Evolutionary conservation across 2,888 invertebrate genomes (phyloP), one percentile per base, ranked within the genome.

Genomic region (Acleris cristana): DNA sequence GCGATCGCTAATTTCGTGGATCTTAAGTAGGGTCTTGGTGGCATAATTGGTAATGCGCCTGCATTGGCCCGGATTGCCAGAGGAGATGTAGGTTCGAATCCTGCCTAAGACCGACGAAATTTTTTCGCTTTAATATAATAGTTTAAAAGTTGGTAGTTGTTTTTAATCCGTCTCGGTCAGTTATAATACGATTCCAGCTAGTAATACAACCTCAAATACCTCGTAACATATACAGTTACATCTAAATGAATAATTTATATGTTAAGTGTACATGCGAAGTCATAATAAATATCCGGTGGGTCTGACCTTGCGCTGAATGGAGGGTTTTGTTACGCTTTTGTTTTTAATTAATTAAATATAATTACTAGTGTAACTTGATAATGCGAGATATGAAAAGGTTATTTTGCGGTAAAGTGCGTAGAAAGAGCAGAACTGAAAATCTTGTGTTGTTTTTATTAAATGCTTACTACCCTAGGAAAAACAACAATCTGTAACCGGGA

Each of bases 261-360:
- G 55, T 16, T 7, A 49, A 19, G n/a, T n/a, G 51, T 30, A 48
- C 65, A 52, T 68, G 70, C 66, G 54, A 69, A 71, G 64, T 71
- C 65, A 68, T 73, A 71, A 72, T 64, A 52, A 55, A 69, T 68
- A 69, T 74, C 73, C 73, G 71, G 65, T 62, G 12, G 71, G 53
- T 59, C 70, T 57, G 62, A 63, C 75, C 74, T 75, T 70, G 75
- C 59, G 70, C 71, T 69, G 40, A 71, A 68, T 71, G 64, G 51
- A 56, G n/a, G 69, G 45, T 65, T 65, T 64, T 71, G 70, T 69
- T 68, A 69, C 45, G 66, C 64, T 69, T 72, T 74, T 72, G 71
- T 70, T 74, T 69, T 67, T 62, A 69, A 64, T 61, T 67, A 72
- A 69, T 67, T 64, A 62, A 48, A 52, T 60, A 19, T 52, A 53